Conservation (phyloP, 37 sponge, comb jelly and placozoan species). For the Spongilla lacustris region DNA sequence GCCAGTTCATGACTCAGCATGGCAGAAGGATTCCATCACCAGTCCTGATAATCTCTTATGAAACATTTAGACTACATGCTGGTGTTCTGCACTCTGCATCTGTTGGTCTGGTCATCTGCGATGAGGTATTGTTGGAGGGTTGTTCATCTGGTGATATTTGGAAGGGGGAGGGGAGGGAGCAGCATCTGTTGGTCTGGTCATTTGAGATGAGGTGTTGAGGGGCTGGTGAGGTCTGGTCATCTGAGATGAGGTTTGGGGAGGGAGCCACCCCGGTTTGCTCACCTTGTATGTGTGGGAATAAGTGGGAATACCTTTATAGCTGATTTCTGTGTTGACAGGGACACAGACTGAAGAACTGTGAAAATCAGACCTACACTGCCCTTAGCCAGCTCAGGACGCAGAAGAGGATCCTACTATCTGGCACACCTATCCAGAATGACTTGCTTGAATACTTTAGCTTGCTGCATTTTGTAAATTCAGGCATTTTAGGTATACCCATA, state of each 20-base stretch:
- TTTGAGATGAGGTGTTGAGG: background rate
- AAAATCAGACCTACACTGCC: conserved; percentile 94
- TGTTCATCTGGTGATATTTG: background rate
- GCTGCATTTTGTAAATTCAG: conserved; percentile 95
- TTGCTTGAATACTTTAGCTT: conserved; percentile 97
- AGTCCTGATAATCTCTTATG: conserved; percentile 93
- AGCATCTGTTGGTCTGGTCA: background rate
- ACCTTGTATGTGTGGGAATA: background rate
- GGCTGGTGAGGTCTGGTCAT: conserved; percentile 83
- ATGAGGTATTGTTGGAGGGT: conserved; percentile 62
- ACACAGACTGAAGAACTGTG: conserved; percentile 97
- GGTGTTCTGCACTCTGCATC: conserved; percentile 77
- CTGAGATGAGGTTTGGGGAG: conserved; percentile 86
- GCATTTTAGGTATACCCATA: conserved; percentile 75
- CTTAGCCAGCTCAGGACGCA: conserved; percentile 77
- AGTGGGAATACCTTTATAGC: background rate
- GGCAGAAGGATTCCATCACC: conserved; percentile 69
- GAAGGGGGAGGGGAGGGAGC: background rate
- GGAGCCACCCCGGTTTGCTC: background rate
- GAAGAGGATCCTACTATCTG: conserved; percentile 86
- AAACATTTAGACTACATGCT: conserved; percentile 93
- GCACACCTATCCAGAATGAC: conserved; percentile 98
- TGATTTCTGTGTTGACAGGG: conserved; percentile 49
- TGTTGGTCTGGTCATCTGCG: conserved; percentile 94
- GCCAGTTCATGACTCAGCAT: conserved; percentile 71